phyloP scores from a whole-genome alignment of 2,113 vertebrate genomes.

The Suncus etruscus region DNA sequence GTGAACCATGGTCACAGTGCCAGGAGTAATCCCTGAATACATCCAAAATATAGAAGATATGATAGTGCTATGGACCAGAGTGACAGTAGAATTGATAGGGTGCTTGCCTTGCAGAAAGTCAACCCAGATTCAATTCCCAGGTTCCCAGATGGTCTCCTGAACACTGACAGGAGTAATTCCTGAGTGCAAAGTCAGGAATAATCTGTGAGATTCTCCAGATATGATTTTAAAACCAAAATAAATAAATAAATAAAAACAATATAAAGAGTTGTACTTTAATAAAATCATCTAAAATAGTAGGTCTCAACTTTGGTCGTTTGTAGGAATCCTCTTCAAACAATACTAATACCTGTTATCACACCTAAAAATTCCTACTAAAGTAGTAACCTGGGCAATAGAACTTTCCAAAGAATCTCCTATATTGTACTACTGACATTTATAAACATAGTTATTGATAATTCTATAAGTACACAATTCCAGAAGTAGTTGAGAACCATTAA shows the following conservation, averaged over 20 bases:
- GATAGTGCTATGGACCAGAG: background rate
- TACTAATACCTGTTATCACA: background rate
- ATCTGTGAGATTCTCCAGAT: too few species aligned
- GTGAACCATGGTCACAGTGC: too few species aligned
- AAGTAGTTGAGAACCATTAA: background rate
- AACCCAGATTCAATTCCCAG: too few species aligned
- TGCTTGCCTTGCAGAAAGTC: too few species aligned
- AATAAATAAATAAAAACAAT: too few species aligned
- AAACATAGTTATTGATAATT: background rate
- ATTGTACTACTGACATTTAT: constrained; percentile 2
- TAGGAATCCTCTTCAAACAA: constrained; percentile 19
- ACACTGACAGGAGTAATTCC: too few species aligned
- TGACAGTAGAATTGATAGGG: too few species aligned
- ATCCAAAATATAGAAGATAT: constrained; percentile 3
- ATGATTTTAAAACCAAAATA: too few species aligned
- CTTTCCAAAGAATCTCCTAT: background rate
- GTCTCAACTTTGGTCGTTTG: background rate
- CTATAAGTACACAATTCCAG: too few species aligned
- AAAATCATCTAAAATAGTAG: background rate
- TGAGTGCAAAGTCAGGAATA: too few species aligned
- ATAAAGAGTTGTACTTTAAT: background rate
- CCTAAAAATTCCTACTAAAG: background rate
- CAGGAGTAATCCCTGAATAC: too few species aligned
- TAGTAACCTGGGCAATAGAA: background rate
- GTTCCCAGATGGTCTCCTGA: too few species aligned